Conservation (phyloP, 64 coral and sea anemone genomes). For the Astreopora myriophthalma region DNA sequence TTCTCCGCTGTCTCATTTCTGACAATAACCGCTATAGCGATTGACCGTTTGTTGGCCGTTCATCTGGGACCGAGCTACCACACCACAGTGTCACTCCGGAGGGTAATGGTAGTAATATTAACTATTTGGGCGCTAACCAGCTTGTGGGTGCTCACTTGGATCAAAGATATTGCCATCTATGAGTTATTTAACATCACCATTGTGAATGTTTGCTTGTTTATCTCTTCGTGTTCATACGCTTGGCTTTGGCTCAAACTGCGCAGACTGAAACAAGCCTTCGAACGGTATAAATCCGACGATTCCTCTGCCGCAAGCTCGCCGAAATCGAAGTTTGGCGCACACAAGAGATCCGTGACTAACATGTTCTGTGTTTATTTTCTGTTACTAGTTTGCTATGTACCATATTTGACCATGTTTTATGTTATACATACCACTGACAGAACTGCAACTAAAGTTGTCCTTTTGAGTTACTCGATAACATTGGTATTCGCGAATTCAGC, state of each 20-base stretch:
- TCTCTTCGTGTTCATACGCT: neutral
- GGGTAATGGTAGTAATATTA: neutral
- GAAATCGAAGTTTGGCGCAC: neutral
- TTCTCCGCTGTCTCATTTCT: slow-evolving; percentile 74
- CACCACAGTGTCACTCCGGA: slow-evolving; percentile 4
- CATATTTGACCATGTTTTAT: slow-evolving; percentile 54
- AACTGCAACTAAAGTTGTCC: neutral
- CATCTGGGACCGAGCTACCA: slow-evolving; percentile 39
- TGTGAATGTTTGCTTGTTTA: slow-evolving; percentile 55
- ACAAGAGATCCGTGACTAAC: slow-evolving; percentile 37
- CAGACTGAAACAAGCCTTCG: neutral
- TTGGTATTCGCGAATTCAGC: slow-evolving; percentile 60
- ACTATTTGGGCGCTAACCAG: slow-evolving; percentile 30
- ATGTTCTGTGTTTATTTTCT: slow-evolving; percentile 46
- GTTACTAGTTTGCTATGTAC: slow-evolving; percentile 62
- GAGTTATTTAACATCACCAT: slow-evolving; percentile 16
- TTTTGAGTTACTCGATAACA: slow-evolving; percentile 54
- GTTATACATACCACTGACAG: neutral
- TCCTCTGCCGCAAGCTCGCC: neutral
- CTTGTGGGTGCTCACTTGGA: neutral
- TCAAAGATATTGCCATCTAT: neutral
- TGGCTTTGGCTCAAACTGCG: neutral
- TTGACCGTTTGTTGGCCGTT: slow-evolving; percentile 68
- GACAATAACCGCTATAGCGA: slow-evolving; percentile 49
- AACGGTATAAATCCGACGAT: neutral